phyloP scores from a whole-genome alignment of 1,140 invertebrate genomes.

The Grapholita molesta region DNA sequence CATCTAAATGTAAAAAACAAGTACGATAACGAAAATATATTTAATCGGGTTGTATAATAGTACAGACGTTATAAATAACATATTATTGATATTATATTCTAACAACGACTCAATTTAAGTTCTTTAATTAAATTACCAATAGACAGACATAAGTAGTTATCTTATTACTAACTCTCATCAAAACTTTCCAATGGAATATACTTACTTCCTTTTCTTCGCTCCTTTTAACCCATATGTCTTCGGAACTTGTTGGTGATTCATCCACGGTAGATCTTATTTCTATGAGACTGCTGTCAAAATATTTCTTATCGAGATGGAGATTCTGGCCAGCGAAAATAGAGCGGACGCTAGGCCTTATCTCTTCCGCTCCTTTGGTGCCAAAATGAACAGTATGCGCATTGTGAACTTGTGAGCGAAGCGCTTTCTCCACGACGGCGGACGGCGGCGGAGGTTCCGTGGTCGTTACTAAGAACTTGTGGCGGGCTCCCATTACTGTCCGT shows the following conservation, averaged over 20 bases:
- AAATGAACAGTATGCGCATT: conserved; percentile 83
- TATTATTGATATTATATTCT: too few relatives aligned
- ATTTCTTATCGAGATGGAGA: conserved; percentile 87
- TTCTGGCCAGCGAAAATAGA: conserved; percentile 78
- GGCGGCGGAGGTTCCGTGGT: conserved; percentile 42
- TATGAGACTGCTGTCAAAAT: conserved; percentile 89
- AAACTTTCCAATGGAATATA: conserved; percentile 10
- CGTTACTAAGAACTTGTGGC: conserved; percentile 67
- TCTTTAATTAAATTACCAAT: too few relatives aligned
- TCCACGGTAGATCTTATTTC: conserved; percentile 87
- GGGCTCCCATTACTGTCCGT: conserved; percentile 61
- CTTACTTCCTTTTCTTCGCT: conserved; percentile 73
- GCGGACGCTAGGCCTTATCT: conserved; percentile 78
- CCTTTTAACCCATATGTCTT: conserved; percentile 86
- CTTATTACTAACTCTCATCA: not conserved
- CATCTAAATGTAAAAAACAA: not conserved
- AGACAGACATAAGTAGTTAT: too few relatives aligned
- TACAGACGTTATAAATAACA: too few relatives aligned
- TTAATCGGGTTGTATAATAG: not conserved
- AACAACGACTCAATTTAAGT: too few relatives aligned
- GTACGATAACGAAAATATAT: not conserved
- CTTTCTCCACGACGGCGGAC: conserved; percentile 59
- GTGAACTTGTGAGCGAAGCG: conserved; percentile 77
- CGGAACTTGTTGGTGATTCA: conserved; percentile 77
- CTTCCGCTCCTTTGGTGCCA: conserved; percentile 77